Percentiles rank a stretch among this genome's conserved stretches.
These are phyloP conservation scores for Scolopax rusticola DNA, from an alignment of 2,797 vertebrate genomes.

Conservation along the genomic window DNA sequence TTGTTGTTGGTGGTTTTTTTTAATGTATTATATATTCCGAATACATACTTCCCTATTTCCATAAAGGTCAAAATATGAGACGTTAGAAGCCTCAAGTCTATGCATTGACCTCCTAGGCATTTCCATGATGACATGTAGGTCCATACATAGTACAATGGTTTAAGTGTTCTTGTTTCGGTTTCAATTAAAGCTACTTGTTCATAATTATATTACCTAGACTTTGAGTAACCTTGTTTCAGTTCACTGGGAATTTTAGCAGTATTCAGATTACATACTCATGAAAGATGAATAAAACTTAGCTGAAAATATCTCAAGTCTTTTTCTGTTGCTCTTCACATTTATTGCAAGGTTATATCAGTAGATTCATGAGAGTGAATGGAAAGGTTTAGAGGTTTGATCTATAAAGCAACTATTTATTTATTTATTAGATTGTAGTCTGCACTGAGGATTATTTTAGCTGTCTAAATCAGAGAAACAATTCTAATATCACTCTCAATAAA, in stretches of 20 bases:
- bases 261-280: background rate
- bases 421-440: background rate
- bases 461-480: background rate
- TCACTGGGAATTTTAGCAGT: background rate
- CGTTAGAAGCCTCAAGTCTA: background rate
- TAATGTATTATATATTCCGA: background rate
- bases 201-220: background rate
- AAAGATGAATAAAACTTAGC: background rate
- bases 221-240: background rate
- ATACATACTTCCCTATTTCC: background rate
- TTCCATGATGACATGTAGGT: background rate
- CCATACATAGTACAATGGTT: background rate
- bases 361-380: background rate
- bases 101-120: background rate
- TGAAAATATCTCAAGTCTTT: background rate
- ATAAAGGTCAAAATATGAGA: background rate
- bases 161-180: background rate
- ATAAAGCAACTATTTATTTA: background rate
- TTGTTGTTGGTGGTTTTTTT: background rate
- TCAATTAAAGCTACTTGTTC: background rate
- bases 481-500: background rate
- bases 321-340: background rate
- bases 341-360: background rate
- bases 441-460: background rate
- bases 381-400: background rate